Conservation (phyloP, 1,140 invertebrate species). For the Reticulitermes speratus region DNA sequence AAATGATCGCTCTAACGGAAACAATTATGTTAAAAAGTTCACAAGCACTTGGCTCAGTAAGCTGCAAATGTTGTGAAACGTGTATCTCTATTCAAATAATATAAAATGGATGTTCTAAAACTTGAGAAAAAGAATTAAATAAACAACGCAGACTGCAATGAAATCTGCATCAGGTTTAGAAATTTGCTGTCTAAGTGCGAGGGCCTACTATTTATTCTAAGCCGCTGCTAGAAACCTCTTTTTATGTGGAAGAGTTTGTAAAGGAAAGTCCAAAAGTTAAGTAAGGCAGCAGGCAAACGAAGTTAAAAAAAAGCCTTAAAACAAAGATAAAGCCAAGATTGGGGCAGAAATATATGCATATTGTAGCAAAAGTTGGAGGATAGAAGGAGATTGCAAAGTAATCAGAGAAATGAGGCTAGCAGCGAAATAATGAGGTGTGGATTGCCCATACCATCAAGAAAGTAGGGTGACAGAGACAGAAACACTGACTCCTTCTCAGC, state of each 20-base stretch:
- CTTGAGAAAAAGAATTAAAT: no score
- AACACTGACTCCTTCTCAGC: not conserved
- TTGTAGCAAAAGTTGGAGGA: not conserved
- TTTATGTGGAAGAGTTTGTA: not conserved
- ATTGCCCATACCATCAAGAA: not conserved
- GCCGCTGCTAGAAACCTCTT: not conserved
- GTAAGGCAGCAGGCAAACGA: not conserved
- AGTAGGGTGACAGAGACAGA: no score
- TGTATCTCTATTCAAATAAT: no score
- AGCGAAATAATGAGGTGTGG: not conserved
- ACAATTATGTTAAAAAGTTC: no score
- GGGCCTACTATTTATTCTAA: no score
- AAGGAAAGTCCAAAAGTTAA: not conserved
- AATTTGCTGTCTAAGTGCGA: no score
- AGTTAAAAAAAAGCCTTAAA: not conserved
- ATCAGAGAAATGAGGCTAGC: not conserved
- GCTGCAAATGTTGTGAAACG: no score
- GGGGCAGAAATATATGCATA: not conserved
- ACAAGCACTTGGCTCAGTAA: no score
- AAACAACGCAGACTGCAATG: no score
- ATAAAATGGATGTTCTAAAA: no score
- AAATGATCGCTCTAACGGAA: no score
- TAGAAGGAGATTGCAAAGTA: not conserved
- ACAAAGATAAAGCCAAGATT: not conserved
- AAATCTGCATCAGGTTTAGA: no score